Evolutionary conservation across 2,797 vertebrate genomes (phyloP), one percentile per base, ranked within the genome.

Genomic region (Liasis olivaceus): DNA sequence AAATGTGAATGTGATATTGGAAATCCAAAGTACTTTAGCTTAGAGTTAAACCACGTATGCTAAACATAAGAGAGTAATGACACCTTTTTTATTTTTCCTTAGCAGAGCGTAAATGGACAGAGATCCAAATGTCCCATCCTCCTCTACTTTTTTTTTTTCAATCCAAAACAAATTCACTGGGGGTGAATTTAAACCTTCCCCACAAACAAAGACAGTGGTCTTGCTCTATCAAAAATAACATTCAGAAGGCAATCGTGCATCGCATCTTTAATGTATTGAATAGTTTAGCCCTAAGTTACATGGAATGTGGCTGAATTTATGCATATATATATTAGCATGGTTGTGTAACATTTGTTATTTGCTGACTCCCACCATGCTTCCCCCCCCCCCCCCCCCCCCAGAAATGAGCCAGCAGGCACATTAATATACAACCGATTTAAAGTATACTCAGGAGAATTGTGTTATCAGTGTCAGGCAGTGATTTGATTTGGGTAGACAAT

Each of bases 401-500:
- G 89, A 60, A 36, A 22, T 54, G 77, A 13, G 13, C 36, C 77
- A 63, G 15, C 54, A 60, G 69, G 7, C 85, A 89, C 93, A 90
- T 93, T 85, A 64, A 0, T 84, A 1, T 72, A 72, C n/a, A 66
- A 91, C 88, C 54, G 84, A 94, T 93, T 93, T 90, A 56, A 94
- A 93, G 56, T 22, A n/a, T 24, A 88, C 91, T 93, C 91, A 72
- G 63, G 89, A 93, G 91, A 94, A 36, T 31, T 17, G 85, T 62
- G 20, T 89, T 60, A 88, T 95, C 86, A 87, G 11, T 87, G 77
- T 31, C 36, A 90, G 89, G 89, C 92, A 93, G 88, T 17, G 36
- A 87, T 93, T 94, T 95, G 69, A 89, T 93, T 95, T 94, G 86
- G 51, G 54, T 93, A 90, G 62, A 42, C 87, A 90, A 4, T 92